Percentiles rank a stretch among this genome's conserved stretches.
phyloP scores from a whole-genome alignment of 2,113 vertebrate genomes.

The Mionectes macconnelli region DNA sequence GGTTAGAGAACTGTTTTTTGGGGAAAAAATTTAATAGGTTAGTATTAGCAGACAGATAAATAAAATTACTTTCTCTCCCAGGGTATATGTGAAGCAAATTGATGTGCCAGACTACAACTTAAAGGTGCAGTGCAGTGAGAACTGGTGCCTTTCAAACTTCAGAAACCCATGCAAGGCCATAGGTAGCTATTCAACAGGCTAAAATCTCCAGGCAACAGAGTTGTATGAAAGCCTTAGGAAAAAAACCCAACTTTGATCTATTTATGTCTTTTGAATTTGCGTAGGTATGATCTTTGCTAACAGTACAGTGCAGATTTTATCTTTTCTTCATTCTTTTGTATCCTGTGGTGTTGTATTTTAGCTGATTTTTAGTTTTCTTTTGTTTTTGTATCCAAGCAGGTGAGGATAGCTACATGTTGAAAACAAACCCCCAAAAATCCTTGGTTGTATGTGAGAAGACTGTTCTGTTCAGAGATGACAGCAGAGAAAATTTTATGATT shows the following conservation, averaged over 20 bases:
- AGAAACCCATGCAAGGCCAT: not conserved
- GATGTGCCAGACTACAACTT: not conserved
- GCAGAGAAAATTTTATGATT: not conserved
- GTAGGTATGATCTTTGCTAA: not conserved
- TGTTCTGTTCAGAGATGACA: not conserved
- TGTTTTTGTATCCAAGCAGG: not conserved
- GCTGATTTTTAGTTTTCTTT: not conserved
- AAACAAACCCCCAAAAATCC: not conserved
- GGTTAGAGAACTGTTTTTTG: not conserved
- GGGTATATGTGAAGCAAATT: not conserved
- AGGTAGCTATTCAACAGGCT: not conserved
- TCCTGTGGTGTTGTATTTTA: not conserved
- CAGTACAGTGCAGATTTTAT: not conserved
- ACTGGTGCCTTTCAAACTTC: not conserved
- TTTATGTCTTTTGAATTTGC: not conserved
- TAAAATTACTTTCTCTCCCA: constrained; percentile 7
- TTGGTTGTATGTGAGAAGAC: not conserved
- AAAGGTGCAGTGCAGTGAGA: not conserved
- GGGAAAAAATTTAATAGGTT: constrained; percentile 14
- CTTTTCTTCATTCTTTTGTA: not conserved
- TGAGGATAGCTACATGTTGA: not conserved
- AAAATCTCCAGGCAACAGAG: not conserved
- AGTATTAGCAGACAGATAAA: not conserved
- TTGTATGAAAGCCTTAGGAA: not conserved
- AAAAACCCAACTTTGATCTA: not conserved